A percentile compares a stretch with the other conserved stretches of the same genome.
These are phyloP conservation scores for Mantis religiosa DNA, from an alignment of 2,888 invertebrate species.

Conservation along the genomic window DNA sequence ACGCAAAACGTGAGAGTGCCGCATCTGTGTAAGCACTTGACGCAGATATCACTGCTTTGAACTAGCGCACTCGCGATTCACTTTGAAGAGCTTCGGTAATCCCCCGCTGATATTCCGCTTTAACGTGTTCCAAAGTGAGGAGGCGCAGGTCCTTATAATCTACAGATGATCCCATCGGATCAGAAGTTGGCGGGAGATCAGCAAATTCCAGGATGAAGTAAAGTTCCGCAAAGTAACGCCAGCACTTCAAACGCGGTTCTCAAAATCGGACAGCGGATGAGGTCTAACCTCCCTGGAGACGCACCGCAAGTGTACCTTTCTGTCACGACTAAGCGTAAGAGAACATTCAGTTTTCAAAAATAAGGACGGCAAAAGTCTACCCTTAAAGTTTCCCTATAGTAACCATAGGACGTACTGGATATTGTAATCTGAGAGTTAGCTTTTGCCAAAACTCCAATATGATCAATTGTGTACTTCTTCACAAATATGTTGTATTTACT, in stretches of 20 bases:
- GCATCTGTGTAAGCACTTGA: neutral
- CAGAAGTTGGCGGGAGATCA: neutral
- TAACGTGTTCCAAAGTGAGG: neutral
- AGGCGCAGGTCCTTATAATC: neutral
- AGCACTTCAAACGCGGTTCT: neutral
- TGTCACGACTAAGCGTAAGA: no score
- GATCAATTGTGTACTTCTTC: no score
- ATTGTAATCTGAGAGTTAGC: no score
- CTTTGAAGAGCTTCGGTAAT: neutral
- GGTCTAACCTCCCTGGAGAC: neutral
- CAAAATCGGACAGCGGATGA: neutral
- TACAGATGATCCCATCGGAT: neutral
- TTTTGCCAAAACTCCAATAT: no score
- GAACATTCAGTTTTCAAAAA: no score
- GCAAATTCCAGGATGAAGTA: neutral
- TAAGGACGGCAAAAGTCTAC: no score
- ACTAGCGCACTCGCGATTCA: neutral
- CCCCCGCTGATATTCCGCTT: neutral
- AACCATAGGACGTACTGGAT: no score
- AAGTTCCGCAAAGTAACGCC: neutral
- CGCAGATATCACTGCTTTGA: neutral
- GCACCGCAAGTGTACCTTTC: no score
- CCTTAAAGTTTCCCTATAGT: no score
- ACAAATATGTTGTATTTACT: no score
- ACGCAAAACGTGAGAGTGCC: neutral